phyloP scores from a whole-genome alignment of 2,113 vertebrate species.

The Saccopteryx leptura region DNA sequence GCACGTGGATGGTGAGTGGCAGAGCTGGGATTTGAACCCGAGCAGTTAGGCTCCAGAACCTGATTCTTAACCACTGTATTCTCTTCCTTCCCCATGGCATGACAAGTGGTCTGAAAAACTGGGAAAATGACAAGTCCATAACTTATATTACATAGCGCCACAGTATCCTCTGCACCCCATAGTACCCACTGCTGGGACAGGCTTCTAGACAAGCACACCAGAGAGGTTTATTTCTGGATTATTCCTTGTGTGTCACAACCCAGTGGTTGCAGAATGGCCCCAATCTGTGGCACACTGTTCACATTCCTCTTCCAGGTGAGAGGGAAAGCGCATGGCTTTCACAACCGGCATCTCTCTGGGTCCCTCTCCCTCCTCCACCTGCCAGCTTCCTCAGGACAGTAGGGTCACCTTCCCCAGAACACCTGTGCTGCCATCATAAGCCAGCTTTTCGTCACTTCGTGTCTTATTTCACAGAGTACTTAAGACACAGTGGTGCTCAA shows the following conservation, averaged over 20 bases:
- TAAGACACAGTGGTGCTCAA: not conserved
- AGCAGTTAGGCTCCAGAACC: not conserved
- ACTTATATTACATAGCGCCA: not conserved
- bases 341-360: accelerated
- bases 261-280: not conserved
- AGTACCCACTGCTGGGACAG: not conserved
- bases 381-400: not conserved
- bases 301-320: not conserved
- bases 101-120: not conserved
- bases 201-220: not conserved
- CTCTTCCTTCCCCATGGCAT: not conserved
- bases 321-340: not conserved
- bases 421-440: not conserved
- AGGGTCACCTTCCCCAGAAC: not conserved
- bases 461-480: not conserved
- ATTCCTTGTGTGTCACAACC: not conserved
- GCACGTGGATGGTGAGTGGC: not conserved
- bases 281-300: not conserved
- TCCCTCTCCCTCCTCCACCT: not conserved
- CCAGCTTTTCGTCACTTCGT: not conserved
- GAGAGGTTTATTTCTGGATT: not conserved
- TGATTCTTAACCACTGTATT: not conserved
- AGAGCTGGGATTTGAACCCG: not conserved
- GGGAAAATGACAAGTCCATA: not conserved
- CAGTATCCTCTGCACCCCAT: accelerated